A percentile compares a stretch with the other conserved stretches of the same genome.
phyloP scores from a whole-genome alignment of 2,888 invertebrate species.

The Cheilosia grossa region DNA sequence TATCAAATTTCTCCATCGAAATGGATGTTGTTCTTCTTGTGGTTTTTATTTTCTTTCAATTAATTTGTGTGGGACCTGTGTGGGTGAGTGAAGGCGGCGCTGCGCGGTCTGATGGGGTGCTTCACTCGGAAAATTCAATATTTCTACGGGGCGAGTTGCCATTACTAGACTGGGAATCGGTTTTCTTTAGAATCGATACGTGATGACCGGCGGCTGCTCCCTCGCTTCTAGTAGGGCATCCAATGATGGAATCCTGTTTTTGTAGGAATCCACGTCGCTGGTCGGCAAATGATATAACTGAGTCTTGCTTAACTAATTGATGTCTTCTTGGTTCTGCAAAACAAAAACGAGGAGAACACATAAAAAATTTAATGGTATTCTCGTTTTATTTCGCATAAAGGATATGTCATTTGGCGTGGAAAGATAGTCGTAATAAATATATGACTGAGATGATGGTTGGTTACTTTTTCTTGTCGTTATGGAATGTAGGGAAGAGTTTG shows the following conservation, averaged over 20 bases:
- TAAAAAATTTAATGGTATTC: conserved; percentile 14
- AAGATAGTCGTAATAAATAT: conserved; percentile 8
- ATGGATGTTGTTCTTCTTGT: conserved; percentile 26
- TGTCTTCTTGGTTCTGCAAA: conserved; percentile 81
- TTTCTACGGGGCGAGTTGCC: conserved; percentile 81
- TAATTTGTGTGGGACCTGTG: conserved; percentile 60
- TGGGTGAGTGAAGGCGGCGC: conserved; percentile 14
- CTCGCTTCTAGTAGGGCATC: conserved; percentile 81
- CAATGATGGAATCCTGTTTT: conserved; percentile 83
- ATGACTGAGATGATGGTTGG: background rate
- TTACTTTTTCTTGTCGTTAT: background rate
- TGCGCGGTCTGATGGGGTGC: background rate
- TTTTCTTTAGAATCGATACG: conserved; percentile 83
- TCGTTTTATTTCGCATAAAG: conserved; percentile 8
- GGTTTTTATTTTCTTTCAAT: background rate
- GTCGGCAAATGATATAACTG: conserved; percentile 83
- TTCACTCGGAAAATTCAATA: conserved; percentile 82
- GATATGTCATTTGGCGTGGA: conserved; percentile 11
- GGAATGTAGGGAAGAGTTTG: background rate
- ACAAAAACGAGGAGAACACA: conserved; percentile 6
- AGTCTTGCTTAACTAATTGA: conserved; percentile 83
- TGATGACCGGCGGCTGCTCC: conserved; percentile 81
- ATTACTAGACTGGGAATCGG: conserved; percentile 81
- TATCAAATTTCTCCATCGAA: conserved; percentile 66
- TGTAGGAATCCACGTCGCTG: conserved; percentile 81